phyloP scores from a whole-genome alignment of 2,888 invertebrate genomes.

The Venusia cambrica region DNA sequence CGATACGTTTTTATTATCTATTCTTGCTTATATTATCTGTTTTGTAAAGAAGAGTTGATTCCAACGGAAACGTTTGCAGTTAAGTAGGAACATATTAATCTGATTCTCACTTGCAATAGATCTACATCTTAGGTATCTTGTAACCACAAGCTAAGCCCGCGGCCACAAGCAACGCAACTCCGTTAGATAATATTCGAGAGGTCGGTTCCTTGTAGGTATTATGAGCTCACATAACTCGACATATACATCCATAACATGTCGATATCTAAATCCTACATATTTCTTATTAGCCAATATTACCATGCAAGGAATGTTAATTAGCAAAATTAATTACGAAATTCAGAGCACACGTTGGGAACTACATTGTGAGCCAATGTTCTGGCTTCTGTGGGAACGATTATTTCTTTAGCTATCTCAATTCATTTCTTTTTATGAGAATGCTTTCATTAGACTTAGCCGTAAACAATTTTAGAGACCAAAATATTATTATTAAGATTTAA shows the following conservation, averaged over 20 bases:
- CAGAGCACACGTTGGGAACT: constrained; percentile 12
- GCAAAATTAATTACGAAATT: constrained; percentile 23
- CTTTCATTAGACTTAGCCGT: constrained; percentile 10
- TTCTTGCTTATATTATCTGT: neutral
- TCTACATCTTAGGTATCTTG: neutral
- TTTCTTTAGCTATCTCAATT: constrained; percentile 9
- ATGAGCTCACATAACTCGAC: constrained; percentile 40
- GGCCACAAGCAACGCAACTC: constrained; percentile 24
- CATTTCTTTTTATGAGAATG: constrained; percentile 4
- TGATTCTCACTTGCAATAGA: no score
- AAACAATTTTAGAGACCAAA: no score
- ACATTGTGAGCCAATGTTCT: constrained; percentile 8
- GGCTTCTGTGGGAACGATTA: constrained; percentile 23
- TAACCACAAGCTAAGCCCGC: constrained; percentile 11
- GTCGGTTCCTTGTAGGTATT: constrained; percentile 63
- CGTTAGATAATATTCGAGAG: constrained; percentile 61
- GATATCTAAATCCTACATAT: constrained; percentile 40
- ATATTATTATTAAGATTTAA: no score
- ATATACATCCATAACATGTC: constrained; percentile 33
- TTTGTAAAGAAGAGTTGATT: neutral
- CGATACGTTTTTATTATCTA: neutral
- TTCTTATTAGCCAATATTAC: constrained; percentile 44
- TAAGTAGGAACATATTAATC: no score
- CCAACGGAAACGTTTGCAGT: neutral
- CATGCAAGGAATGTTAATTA: constrained; percentile 36